Evolutionary conservation across 2,888 invertebrate genomes (phyloP).

Genomic region (Eristalis arbustorum): DNA sequence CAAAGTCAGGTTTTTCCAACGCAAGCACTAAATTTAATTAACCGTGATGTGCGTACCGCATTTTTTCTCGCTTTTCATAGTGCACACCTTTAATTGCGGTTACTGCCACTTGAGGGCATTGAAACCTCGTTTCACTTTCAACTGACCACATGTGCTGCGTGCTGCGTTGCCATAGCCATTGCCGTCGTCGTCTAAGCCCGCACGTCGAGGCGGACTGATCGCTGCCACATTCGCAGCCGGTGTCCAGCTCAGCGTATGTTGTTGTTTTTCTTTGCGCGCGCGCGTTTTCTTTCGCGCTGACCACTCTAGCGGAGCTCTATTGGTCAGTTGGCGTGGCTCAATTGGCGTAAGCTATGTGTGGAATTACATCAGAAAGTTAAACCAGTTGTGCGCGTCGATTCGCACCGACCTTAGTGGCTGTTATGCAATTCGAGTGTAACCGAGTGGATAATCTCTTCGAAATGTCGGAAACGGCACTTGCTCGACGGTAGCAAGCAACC

Average conservation of each 20-base stretch:
- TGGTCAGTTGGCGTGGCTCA: slow-evolving; percentile 8
- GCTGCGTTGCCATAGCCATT: not conserved
- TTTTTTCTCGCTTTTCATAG: slow-evolving; percentile 5
- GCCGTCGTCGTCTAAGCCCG: not conserved
- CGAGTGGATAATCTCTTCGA: slow-evolving; percentile 31
- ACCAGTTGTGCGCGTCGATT: slow-evolving; percentile 30
- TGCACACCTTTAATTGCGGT: slow-evolving; percentile 24
- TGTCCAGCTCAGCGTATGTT: not conserved
- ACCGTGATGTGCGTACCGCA: slow-evolving; percentile 21
- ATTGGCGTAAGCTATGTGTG: slow-evolving; percentile 19
- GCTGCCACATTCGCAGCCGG: slow-evolving; percentile 38
- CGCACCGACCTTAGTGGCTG: slow-evolving; percentile 29
- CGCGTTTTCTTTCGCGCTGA: not conserved
- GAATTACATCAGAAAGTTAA: slow-evolving; percentile 47
- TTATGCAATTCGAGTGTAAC: slow-evolving; percentile 36
- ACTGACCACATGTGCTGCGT: slow-evolving; percentile 28
- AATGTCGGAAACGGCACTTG: slow-evolving; percentile 20
- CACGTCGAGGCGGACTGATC: slow-evolving; percentile 14
- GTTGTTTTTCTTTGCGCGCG: not conserved
- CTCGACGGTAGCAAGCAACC: not conserved
- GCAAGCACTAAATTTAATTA: slow-evolving; percentile 22
- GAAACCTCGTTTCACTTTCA: slow-evolving; percentile 54
- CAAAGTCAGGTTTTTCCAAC: slow-evolving; percentile 47
- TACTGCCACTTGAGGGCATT: slow-evolving; percentile 42
- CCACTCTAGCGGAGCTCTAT: slow-evolving; percentile 2